phyloP scores from a whole-genome alignment of 1,140 invertebrate genomes.

The Planococcus citri region DNA sequence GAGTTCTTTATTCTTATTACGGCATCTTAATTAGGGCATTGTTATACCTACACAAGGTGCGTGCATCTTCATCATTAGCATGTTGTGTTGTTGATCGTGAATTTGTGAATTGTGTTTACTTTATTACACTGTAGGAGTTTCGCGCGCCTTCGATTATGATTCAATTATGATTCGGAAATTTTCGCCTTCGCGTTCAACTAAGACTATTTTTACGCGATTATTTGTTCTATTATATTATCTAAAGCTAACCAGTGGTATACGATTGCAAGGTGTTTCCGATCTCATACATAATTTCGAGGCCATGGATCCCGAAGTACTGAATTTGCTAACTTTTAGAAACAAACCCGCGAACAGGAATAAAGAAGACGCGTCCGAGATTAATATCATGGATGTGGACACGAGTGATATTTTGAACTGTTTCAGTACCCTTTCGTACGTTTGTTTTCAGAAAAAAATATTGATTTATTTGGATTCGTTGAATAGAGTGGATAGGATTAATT shows the following conservation, averaged over 20 bases:
- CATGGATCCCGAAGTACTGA: constrained; percentile 6
- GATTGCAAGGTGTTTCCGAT: constrained; percentile 3
- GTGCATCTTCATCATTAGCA: background rate
- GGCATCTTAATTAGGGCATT: constrained; percentile 6
- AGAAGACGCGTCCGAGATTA: constrained; percentile 14
- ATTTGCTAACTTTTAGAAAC: background rate
- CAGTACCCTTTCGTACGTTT: constrained; percentile 19
- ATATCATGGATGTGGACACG: constrained; percentile 10
- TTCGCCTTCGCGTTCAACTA: background rate
- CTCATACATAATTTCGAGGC: constrained; percentile 11
- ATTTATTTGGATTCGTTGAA: constrained; percentile 23
- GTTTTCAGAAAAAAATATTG: constrained; percentile 21
- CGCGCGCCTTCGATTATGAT: background rate
- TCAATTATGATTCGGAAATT: background rate
- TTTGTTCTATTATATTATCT: background rate
- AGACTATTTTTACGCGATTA: background rate
- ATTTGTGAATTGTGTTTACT: background rate
- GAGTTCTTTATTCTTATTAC: background rate
- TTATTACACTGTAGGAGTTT: no score
- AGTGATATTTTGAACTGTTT: constrained; percentile 21
- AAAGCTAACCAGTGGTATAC: background rate
- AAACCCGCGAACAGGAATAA: background rate
- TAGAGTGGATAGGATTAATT: constrained; percentile 11
- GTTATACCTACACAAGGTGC: background rate
- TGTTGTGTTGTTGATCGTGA: no score